A percentile compares a stretch with the other conserved stretches of the same genome.
Evolutionary conservation across 2,113 vertebrate genomes (phyloP).

Genomic region (Crotalus tigris): DNA sequence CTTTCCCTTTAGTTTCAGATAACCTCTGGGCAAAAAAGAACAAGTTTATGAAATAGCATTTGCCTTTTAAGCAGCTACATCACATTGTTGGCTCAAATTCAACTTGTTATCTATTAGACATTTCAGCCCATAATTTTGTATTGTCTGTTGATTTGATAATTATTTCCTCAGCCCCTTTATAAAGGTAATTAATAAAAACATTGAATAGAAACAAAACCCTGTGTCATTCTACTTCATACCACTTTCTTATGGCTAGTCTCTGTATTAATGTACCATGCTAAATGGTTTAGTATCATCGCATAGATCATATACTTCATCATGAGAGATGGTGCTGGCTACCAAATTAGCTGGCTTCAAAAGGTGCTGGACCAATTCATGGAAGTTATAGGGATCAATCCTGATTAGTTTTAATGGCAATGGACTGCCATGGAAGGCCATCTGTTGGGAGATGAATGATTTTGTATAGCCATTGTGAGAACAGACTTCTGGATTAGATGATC

Average conservation of each 20-base stretch:
- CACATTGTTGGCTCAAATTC: background rate
- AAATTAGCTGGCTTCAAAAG: background rate
- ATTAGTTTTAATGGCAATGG: background rate
- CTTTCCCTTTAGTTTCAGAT: background rate
- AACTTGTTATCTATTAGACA: background rate
- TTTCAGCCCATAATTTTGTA: background rate
- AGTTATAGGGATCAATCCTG: background rate
- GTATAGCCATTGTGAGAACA: background rate
- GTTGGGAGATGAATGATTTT: background rate
- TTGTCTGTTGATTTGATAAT: background rate
- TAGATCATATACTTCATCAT: background rate
- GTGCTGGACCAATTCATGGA: background rate
- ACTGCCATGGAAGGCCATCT: background rate
- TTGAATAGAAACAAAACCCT: background rate
- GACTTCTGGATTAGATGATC: background rate
- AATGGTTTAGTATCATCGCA: background rate
- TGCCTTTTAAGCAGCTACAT: background rate
- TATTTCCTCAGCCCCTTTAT: background rate
- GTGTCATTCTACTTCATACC: background rate
- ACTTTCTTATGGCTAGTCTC: background rate
- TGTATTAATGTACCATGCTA: background rate
- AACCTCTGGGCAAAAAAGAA: background rate
- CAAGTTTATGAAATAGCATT: background rate
- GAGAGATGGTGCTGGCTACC: background rate
- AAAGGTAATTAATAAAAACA: background rate